Conservation (phyloP, 2,888 invertebrate species). For the Invenusta paracnida region DNA sequence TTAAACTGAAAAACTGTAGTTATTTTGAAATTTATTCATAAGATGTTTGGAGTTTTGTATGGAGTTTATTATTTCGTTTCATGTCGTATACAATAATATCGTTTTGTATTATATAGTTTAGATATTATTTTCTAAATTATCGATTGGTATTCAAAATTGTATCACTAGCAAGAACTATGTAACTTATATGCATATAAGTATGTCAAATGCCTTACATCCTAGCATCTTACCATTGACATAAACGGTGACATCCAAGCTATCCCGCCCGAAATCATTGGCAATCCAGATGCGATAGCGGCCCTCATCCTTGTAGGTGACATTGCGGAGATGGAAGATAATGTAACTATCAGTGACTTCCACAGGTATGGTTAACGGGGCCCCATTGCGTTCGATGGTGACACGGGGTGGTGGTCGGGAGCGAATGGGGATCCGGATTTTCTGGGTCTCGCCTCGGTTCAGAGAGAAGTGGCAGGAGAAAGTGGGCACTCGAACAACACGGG, state of each 20-base stretch:
- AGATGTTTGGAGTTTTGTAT: too few species aligned
- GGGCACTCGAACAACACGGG: not conserved
- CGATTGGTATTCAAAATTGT: too few species aligned
- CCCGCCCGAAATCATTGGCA: slow-evolving; percentile 4
- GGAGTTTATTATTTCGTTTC: too few species aligned
- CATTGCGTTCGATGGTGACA: slow-evolving; percentile 58
- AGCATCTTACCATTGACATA: not conserved
- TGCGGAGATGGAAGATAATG: not conserved
- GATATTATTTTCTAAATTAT: too few species aligned
- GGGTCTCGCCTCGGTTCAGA: slow-evolving; percentile 56
- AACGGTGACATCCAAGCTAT: not conserved
- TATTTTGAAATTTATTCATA: too few species aligned
- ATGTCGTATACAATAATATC: too few species aligned
- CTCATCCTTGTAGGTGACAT: slow-evolving; percentile 8
- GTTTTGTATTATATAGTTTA: too few species aligned
- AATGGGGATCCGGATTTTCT: slow-evolving; percentile 61
- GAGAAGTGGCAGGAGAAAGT: slow-evolving; percentile 1
- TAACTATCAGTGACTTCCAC: not conserved
- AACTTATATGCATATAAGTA: too few species aligned
- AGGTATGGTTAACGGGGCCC: not conserved
- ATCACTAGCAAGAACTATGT: too few species aligned
- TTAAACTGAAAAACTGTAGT: too few species aligned
- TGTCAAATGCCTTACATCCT: too few species aligned
- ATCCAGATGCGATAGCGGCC: not conserved
- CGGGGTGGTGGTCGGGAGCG: slow-evolving; percentile 67